Evolutionary conservation across 2,113 vertebrate genomes (phyloP), one percentile per base, ranked within the genome.

Genomic region (Addax nasomaculatus): DNA sequence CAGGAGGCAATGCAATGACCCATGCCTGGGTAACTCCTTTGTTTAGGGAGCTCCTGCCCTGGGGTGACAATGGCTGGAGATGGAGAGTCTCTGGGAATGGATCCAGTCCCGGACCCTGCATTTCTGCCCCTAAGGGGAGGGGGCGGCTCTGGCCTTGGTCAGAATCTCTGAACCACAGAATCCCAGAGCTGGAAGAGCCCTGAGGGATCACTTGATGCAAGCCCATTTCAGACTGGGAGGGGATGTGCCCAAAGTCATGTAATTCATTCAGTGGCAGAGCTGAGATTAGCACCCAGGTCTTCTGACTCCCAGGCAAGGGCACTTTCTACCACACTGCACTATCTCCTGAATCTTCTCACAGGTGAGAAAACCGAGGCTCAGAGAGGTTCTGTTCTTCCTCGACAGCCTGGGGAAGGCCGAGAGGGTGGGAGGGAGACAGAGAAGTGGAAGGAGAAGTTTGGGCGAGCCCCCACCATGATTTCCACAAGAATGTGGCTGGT

Each of bases 111-210:
- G 0, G 90, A 96, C 89, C 93, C 76, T 97, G 58, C 76, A 96
- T 85, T 97, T 97, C 95, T 96, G 97, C 73, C 89, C 90, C 93
- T 78, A 96, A 97, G 97, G 97, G 96, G 96, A 98, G 88, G 90
- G 55, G 67, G 60, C 88, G 85, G 96, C 92, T 96, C 96, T 98
- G 97, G 96, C 95, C 93, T 96, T 96, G 94, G 97, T 97, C 97
- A 98, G 97, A 96, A 98, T 98, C 93, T 97, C 95, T 93, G 96
- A 98, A 95, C 97, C 97, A 97, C 53, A 96, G 87, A 96, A 97
- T 92, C 64, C 43, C 94, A 97, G 94, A 97, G 85, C 85, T 93
- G 96, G 93, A 98, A 39, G 96, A 89, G 29, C 16, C 98, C 90
- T 30, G 90, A 97, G 93, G 85, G 85, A 96, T 92, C 55, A 94